A percentile compares a stretch with the other conserved stretches of the same genome.
Conservation (phyloP, 2,797 vertebrate species). For the Rhincodon typus region DNA sequence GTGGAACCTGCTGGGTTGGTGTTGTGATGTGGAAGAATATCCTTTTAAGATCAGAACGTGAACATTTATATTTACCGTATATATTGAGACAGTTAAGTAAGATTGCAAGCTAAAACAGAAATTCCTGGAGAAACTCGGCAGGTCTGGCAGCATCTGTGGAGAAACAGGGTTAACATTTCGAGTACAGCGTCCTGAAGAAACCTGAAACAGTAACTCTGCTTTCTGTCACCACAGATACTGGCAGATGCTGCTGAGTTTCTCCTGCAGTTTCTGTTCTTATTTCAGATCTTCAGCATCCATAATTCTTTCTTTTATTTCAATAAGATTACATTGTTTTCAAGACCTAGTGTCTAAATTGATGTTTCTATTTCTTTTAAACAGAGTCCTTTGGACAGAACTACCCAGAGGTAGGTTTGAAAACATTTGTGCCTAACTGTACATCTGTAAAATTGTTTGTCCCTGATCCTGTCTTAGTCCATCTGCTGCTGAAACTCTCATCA, state of each 20-base stretch:
- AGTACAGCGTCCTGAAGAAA: too few relatives aligned
- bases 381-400: conserved; percentile 98
- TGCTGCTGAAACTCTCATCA: not conserved
- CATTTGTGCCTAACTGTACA: not conserved
- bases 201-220: too few relatives aligned
- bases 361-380: conserved; percentile 49
- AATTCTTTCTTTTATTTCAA: too few relatives aligned
- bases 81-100: not conserved
- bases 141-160: too few relatives aligned
- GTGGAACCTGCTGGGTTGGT: not conserved
- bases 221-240: too few relatives aligned
- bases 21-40: not conserved
- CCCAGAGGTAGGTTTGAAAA: conserved; percentile 74
- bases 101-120: too few relatives aligned
- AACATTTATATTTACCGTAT: not conserved
- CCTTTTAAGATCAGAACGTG: not conserved
- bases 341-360: not conserved
- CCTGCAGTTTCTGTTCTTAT: too few relatives aligned
- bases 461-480: not conserved
- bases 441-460: not conserved
- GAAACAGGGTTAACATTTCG: too few relatives aligned
- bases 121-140: too few relatives aligned
- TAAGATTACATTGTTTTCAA: not conserved
- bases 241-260: too few relatives aligned
- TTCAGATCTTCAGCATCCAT: too few relatives aligned